Conservation (phyloP, 2,113 vertebrate species). For the Gyps fulvus region DNA sequence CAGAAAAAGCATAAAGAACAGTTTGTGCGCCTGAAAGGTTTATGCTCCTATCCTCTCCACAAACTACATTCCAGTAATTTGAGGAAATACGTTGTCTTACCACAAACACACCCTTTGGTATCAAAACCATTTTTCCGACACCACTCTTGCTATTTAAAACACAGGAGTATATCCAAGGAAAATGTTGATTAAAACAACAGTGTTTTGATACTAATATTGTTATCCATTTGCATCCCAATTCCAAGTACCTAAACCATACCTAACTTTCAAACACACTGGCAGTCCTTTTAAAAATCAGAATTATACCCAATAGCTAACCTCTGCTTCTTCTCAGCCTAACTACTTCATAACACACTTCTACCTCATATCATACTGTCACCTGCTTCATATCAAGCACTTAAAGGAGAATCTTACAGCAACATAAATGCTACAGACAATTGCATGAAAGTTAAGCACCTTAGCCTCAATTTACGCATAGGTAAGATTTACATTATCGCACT, state of each 20-base stretch:
- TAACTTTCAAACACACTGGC: neutral
- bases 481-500: rapidly evolving
- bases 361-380: too few relatives aligned
- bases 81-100: neutral
- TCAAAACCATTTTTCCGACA: neutral
- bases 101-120: neutral
- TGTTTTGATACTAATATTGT: neutral
- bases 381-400: neutral
- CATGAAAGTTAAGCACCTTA: neutral
- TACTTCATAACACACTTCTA: neutral
- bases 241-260: neutral
- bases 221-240: neutral
- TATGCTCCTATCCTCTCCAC: neutral
- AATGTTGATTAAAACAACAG: neutral
- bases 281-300: neutral
- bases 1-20: neutral
- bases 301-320: neutral
- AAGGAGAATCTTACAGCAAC: neutral
- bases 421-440: neutral
- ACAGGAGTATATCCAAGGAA: neutral
- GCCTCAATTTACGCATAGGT: neutral
- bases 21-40: neutral
- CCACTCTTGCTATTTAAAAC: neutral
- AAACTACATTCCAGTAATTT: neutral
- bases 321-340: neutral